Conservation (phyloP, 2,888 invertebrate species). For the Ditula angustiorana region DNA sequence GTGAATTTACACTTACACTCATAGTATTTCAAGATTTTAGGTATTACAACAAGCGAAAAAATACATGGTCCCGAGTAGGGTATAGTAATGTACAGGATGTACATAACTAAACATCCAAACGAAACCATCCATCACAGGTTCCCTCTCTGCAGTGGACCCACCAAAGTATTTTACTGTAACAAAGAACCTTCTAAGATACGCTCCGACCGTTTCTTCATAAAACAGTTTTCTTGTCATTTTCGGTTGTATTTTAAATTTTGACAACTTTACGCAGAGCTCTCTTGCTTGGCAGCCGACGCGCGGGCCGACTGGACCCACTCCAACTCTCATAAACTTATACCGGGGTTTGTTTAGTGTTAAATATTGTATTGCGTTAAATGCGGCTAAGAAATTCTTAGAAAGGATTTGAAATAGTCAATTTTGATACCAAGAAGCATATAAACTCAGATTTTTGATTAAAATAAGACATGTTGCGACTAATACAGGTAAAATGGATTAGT, state of each 20-base stretch:
- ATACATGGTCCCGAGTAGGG: no score
- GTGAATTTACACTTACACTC: no score
- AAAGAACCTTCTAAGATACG: conserved; percentile 7
- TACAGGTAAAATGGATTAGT: no score
- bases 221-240: conserved; percentile 38
- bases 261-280: conserved; percentile 48
- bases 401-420: no score
- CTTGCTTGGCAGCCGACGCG: conserved; percentile 47
- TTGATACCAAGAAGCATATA: no score
- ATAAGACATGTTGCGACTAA: no score
- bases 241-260: conserved; percentile 38
- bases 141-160: neutral
- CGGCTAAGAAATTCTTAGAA: neutral
- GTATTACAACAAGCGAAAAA: no score
- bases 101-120: no score
- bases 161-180: neutral
- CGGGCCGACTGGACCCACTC: conserved; percentile 53
- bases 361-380: conserved; percentile 27
- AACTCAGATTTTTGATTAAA: no score
- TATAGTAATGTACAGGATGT: no score
- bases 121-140: no score
- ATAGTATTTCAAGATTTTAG: no score
- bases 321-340: conserved; percentile 56
- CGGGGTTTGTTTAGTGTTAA: conserved; percentile 34
- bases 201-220: conserved; percentile 19